Evolutionary conservation across 2,797 vertebrate species (phyloP), one percentile per base, ranked within the genome.

Genomic region (Girardinus metallicus): DNA sequence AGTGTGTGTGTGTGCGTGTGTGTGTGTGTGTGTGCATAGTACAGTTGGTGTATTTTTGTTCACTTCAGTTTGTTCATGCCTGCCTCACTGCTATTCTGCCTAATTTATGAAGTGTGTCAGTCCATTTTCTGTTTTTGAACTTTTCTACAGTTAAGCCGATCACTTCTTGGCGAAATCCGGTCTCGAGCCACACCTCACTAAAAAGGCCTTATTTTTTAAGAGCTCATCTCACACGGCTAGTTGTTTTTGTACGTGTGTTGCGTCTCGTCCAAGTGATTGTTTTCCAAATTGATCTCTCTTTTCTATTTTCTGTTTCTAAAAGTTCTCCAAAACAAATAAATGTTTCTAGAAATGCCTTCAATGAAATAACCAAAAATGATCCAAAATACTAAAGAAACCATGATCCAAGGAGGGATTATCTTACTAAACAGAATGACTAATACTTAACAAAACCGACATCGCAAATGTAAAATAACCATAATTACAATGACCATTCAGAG

Each of bases 41-140:
- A 23, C 53, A 84, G 44, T 71, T 70, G 68, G 64, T 77, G 72
- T 83, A 46, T 83, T 80, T 79, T 80, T 83, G 49, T 83, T 74
- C 60, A 36, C 72, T 80, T 75, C 10, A 76, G 77, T 84, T 83
- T 60, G 11, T 21, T 78, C 73, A 12, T 64, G 55, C 80, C 60
- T 73, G 47, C 84, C 75, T 73, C 49, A 46, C 76, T 77, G 62
- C 34, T 23, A 1, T 23, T 80, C 43, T 23, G 51, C 72, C 81
- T 70, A 71, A 78, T 62, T 87, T 55, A 55, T 70, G 78, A 81
- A 4, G 1, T 0, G 5, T 80, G 83, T 86, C 87, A 85, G 81
- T 90, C 90, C 78, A 84, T 80, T 87, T 83, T 90, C 77, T 79
- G 76, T 83, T 90, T 85, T 87, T 41, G 83, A 70, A 90, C 83